Evolutionary conservation across 2,113 vertebrate genomes (phyloP).

Genomic region (Corvus hawaiiensis): DNA sequence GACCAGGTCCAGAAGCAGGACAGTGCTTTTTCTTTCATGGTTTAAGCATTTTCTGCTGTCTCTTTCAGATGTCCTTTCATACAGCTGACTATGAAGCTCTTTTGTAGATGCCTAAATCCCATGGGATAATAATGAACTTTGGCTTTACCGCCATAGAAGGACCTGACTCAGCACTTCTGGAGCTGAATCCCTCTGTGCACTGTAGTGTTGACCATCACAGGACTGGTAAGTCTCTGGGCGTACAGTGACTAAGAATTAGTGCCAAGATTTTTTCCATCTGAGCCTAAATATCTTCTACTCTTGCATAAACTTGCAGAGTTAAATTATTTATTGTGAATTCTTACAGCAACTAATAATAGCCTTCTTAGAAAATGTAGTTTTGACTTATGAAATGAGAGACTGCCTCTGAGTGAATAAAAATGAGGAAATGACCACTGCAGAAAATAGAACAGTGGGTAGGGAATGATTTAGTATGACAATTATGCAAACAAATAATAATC

Average conservation of each 20-base stretch:
- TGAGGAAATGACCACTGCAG: constrained; percentile 5
- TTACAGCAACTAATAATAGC: background rate
- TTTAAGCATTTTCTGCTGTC: background rate
- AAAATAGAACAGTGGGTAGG: background rate
- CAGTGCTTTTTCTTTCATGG: background rate
- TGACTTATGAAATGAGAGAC: background rate
- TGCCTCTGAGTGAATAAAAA: constrained; percentile 12
- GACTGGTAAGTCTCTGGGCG: background rate
- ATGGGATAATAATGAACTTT: background rate
- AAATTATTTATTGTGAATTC: background rate
- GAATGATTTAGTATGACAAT: constrained; percentile 4
- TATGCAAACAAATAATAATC: constrained; percentile 19
- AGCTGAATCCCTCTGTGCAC: background rate
- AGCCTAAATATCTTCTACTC: background rate
- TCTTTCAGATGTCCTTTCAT: background rate
- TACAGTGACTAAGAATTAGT: background rate
- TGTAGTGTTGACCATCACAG: background rate
- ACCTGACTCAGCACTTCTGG: background rate
- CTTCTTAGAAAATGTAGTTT: background rate
- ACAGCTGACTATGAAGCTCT: background rate
- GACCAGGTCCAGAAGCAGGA: background rate
- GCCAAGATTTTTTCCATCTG: background rate
- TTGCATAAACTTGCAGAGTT: background rate
- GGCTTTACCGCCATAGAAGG: background rate
- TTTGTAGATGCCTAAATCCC: background rate